Conservation (phyloP, 2,797 vertebrate species). For the Falco rusticolus region DNA sequence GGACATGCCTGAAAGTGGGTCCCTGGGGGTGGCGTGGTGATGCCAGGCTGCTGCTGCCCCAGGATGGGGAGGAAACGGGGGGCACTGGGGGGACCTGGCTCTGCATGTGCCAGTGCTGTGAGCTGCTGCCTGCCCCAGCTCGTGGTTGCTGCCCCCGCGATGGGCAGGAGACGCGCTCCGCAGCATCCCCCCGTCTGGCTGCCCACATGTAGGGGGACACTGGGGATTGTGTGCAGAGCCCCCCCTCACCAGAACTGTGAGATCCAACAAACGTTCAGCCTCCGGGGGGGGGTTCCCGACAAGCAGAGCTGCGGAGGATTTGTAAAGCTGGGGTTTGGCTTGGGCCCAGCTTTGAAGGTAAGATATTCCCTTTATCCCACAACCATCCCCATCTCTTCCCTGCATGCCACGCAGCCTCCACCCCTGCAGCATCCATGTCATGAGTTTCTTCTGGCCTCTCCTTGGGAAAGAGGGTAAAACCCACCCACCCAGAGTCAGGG, state of each 20-base stretch:
- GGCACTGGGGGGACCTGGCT: too few relatives aligned
- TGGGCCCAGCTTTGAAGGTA: neutral
- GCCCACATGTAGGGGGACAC: neutral
- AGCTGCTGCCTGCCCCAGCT: neutral
- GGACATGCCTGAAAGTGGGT: neutral
- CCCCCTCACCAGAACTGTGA: rapidly evolving
- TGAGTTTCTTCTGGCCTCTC: neutral
- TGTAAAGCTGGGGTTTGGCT: neutral
- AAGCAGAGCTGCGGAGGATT: too few relatives aligned
- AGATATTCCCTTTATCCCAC: neutral
- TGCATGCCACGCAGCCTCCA: rapidly evolving
- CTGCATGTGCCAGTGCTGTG: rapidly evolving
- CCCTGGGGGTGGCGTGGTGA: neutral
- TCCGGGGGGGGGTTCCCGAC: rapidly evolving
- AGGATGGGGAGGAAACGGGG: too few relatives aligned
- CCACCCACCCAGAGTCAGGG: rapidly evolving
- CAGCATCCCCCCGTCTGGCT: neutral
- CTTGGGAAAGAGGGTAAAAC: neutral
- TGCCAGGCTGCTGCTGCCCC: neutral
- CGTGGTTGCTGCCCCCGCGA: rapidly evolving
- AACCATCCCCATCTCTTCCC: neutral
- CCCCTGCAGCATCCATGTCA: rapidly evolving
- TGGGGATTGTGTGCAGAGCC: neutral
- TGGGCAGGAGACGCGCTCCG: neutral
- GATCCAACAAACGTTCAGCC: neutral